Percentiles rank a stretch among this genome's conserved stretches.
Conservation (phyloP, 2,888 invertebrate species). For the Cosmorhoe ocellata region DNA sequence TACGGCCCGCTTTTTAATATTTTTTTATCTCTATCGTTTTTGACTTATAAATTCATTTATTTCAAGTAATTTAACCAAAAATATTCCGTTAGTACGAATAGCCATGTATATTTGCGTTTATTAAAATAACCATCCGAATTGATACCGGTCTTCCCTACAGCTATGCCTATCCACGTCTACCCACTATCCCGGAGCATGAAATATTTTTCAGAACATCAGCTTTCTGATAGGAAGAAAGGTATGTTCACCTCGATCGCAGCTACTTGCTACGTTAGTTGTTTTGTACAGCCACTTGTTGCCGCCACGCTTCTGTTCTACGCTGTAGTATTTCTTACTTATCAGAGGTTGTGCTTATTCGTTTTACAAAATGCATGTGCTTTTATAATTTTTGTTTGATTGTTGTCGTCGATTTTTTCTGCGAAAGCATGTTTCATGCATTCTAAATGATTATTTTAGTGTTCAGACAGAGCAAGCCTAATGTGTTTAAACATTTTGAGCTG, state of each 20-base stretch:
- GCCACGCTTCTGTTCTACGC: constrained; percentile 12
- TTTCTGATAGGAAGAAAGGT: neutral
- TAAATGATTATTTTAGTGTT: too few relatives aligned
- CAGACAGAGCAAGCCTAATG: too few relatives aligned
- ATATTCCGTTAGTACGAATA: too few relatives aligned
- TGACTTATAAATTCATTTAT: too few relatives aligned
- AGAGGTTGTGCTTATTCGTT: neutral
- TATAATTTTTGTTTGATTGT: neutral
- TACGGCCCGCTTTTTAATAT: neutral
- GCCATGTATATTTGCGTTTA: too few relatives aligned
- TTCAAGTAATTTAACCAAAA: too few relatives aligned
- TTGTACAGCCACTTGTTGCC: constrained; percentile 16
- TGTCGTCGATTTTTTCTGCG: neutral
- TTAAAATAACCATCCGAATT: too few relatives aligned
- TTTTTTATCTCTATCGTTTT: too few relatives aligned
- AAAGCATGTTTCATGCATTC: too few relatives aligned
- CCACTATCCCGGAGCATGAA: too few relatives aligned
- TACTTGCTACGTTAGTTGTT: neutral
- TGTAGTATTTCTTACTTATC: constrained; percentile 10
- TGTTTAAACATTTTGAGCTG: too few relatives aligned
- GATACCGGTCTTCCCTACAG: neutral
- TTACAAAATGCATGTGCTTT: neutral
- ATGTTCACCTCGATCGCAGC: neutral
- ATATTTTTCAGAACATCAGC: too few relatives aligned
- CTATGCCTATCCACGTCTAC: neutral